Percentiles rank a stretch among this genome's conserved stretches.
These are phyloP conservation scores for Archocentrus centrarchus DNA, from an alignment of 2,113 vertebrate genomes.

Conservation along the genomic window DNA sequence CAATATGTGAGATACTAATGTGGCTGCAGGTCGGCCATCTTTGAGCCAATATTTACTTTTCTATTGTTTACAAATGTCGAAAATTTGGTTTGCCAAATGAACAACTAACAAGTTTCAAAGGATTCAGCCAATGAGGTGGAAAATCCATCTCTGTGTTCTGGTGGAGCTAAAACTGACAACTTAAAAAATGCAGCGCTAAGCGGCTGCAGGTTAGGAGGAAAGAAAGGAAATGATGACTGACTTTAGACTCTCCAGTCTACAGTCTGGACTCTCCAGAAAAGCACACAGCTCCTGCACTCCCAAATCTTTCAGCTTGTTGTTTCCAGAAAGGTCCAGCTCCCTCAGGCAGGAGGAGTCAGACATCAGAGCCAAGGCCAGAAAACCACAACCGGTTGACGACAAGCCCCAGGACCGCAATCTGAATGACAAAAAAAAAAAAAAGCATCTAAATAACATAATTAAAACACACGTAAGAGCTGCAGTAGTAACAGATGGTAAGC, in stretches of 20 bases:
- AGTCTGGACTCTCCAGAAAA: neutral
- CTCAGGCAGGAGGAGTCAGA: accelerated
- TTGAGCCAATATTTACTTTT: too few relatives aligned
- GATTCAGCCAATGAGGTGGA: too few relatives aligned
- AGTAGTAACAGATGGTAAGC: too few relatives aligned
- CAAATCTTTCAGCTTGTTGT: neutral
- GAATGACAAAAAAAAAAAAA: neutral
- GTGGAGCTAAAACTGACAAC: neutral
- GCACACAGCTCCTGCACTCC: accelerated
- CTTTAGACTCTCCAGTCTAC: neutral
- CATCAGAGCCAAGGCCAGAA: neutral
- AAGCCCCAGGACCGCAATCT: neutral
- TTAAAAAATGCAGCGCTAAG: neutral
- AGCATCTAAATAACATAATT: accelerated
- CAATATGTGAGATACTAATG: too few relatives aligned
- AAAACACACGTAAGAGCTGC: neutral
- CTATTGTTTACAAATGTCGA: too few relatives aligned
- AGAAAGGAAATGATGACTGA: neutral
- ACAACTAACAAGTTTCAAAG: too few relatives aligned
- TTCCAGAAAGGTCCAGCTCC: accelerated
- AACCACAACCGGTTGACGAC: accelerated
- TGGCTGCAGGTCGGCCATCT: too few relatives aligned
- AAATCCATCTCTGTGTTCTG: too few relatives aligned
- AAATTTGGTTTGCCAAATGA: too few relatives aligned
- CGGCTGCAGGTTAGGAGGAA: neutral